Evolutionary conservation across 2,113 vertebrate genomes (phyloP).

Genomic region (Zosterops pallidus): DNA sequence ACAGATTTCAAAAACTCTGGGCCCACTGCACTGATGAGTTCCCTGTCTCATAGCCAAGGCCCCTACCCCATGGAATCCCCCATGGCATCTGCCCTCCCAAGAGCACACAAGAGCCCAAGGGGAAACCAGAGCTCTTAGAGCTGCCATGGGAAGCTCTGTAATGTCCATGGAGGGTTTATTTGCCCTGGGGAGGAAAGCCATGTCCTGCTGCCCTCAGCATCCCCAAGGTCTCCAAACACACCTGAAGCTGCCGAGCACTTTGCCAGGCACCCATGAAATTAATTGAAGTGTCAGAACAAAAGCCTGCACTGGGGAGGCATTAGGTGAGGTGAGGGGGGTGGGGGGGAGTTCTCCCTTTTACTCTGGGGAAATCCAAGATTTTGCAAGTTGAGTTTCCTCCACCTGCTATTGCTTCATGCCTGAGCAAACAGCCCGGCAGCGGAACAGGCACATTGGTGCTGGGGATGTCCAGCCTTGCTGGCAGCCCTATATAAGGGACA

Average conservation of each 20-base stretch:
- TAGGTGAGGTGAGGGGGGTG: fast-evolving
- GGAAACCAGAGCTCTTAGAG: not conserved
- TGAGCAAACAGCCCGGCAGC: constrained; percentile 24
- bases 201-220: fast-evolving
- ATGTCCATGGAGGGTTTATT: not conserved
- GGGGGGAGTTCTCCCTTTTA: not conserved
- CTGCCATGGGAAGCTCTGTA: not conserved
- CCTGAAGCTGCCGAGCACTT: not conserved
- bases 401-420: constrained; percentile 19
- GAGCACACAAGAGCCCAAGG: not conserved
- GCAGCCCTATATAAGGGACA: not conserved
- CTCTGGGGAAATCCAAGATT: not conserved
- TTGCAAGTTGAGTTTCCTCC: not conserved
- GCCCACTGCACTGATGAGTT: not conserved
- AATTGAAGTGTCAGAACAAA: not conserved
- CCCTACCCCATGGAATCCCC: not conserved
- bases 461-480: not conserved
- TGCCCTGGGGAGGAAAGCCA: not conserved
- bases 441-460: not conserved
- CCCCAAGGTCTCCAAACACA: not conserved
- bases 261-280: not conserved
- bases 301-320: fast-evolving
- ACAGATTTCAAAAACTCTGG: not conserved
- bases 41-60: not conserved
- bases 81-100: not conserved